Conservation (phyloP, 2,888 invertebrate species). For the Nymphalis urticae region DNA sequence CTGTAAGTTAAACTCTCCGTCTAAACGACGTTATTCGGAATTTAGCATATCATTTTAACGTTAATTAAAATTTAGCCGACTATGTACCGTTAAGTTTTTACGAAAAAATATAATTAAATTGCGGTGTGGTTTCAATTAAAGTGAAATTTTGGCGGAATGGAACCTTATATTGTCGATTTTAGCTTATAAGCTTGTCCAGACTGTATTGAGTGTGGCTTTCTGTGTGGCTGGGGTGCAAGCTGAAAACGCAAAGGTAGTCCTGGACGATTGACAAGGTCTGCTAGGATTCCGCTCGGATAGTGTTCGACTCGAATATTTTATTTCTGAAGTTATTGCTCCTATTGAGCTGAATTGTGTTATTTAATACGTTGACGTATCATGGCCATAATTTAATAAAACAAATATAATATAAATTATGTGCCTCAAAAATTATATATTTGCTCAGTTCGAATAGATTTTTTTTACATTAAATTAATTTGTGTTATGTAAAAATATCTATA, state of each 20-base stretch:
- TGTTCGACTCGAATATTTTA: slow-evolving; percentile 32
- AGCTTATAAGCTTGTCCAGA: slow-evolving; percentile 28
- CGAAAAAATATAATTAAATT: background rate
- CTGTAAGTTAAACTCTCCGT: background rate
- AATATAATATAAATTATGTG: background rate
- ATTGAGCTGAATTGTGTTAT: slow-evolving; percentile 39
- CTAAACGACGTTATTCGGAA: background rate
- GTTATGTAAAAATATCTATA: background rate
- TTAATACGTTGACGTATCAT: background rate
- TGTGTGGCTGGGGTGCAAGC: slow-evolving; percentile 22
- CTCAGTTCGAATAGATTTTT: background rate
- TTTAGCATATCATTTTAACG: background rate
- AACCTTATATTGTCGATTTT: slow-evolving; percentile 26
- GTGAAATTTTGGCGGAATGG: slow-evolving; percentile 15
- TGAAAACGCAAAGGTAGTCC: slow-evolving; percentile 4
- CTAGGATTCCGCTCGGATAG: slow-evolving; percentile 39
- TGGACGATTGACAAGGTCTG: slow-evolving; percentile 13
- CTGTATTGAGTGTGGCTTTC: slow-evolving; percentile 27
- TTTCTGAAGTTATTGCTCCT: slow-evolving; percentile 47
- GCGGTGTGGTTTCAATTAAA: slow-evolving; percentile 22
- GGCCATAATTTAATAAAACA: slow-evolving; percentile 1
- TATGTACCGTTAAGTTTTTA: background rate
- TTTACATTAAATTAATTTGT: background rate
- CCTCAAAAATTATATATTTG: background rate
- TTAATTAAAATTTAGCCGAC: background rate